Conservation (phyloP, 2,888 invertebrate genomes). For the Diarsia mendica region DNA sequence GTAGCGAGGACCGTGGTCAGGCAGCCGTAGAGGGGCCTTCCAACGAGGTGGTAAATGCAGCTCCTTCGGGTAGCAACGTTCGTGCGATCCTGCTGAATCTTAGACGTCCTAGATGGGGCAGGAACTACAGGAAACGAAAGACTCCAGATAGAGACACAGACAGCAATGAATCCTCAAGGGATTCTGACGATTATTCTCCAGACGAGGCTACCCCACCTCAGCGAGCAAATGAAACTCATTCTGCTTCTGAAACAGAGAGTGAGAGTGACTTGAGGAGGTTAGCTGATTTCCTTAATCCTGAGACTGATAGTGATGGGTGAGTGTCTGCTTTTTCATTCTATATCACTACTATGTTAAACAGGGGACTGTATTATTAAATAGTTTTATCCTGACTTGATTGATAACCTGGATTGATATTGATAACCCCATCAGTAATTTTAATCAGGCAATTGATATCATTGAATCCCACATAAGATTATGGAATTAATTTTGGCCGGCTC, state of each 20-base stretch:
- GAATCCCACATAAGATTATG: neutral
- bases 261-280: constrained; percentile 71
- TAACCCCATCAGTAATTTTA: constrained; percentile 18
- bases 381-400: constrained; percentile 12
- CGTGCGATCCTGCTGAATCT: constrained; percentile 81
- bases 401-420: constrained; percentile 42
- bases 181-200: constrained; percentile 84
- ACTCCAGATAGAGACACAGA: constrained; percentile 83
- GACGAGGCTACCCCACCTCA: constrained; percentile 72
- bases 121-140: constrained; percentile 85
- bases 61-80: constrained; percentile 83
- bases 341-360: neutral
- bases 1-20: constrained; percentile 80
- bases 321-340: constrained; percentile 45
- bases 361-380: neutral
- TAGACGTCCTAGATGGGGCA: constrained; percentile 76
- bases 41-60: constrained; percentile 81
- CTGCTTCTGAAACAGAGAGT: constrained; percentile 76
- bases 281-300: constrained; percentile 69
- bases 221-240: constrained; percentile 65
- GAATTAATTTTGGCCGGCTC: neutral
- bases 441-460: neutral
- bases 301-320: constrained; percentile 75
- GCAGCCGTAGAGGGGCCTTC: constrained; percentile 75
- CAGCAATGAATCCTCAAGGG: constrained; percentile 81